Percentiles rank a stretch among this genome's conserved stretches.
Evolutionary conservation across 2,888 invertebrate genomes (phyloP).

Genomic region (Aricia artaxerxes): DNA sequence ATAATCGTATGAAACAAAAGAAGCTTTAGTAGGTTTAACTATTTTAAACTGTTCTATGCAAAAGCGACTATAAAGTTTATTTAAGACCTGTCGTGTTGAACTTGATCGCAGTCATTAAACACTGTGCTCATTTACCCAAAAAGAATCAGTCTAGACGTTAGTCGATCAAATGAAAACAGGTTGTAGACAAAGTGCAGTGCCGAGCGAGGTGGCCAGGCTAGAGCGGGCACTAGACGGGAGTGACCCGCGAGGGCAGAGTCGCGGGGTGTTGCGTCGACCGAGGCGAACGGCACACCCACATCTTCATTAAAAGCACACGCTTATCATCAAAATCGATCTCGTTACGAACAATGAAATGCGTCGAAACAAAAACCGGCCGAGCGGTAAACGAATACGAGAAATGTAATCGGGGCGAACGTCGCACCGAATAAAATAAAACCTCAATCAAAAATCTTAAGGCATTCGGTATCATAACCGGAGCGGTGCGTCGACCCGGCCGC

Average conservation of each 20-base stretch:
- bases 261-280: not conserved
- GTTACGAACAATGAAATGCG: slow-evolving; percentile 76
- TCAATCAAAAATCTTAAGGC: slow-evolving; percentile 78
- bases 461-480: slow-evolving; percentile 75
- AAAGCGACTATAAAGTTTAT: slow-evolving; percentile 5
- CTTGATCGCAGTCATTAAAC: not conserved
- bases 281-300: slow-evolving; percentile 63
- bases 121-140: slow-evolving; percentile 8
- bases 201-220: not conserved
- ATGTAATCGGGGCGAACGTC: slow-evolving; percentile 73
- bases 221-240: not conserved
- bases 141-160: slow-evolving; percentile 22
- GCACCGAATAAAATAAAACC: slow-evolving; percentile 75
- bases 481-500: slow-evolving; percentile 73
- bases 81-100: slow-evolving; percentile 13
- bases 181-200: not conserved
- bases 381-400: slow-evolving; percentile 75
- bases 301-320: slow-evolving; percentile 71
- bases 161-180: slow-evolving; percentile 13
- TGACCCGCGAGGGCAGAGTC: not conserved
- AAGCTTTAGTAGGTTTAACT: not conserved
- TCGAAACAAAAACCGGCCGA: slow-evolving; percentile 74
- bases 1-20: not conserved
- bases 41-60: not conserved
- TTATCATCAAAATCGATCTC: slow-evolving; percentile 77